Evolutionary conservation across 2,113 vertebrate species (phyloP).

Genomic region (Tyrannus savana): DNA sequence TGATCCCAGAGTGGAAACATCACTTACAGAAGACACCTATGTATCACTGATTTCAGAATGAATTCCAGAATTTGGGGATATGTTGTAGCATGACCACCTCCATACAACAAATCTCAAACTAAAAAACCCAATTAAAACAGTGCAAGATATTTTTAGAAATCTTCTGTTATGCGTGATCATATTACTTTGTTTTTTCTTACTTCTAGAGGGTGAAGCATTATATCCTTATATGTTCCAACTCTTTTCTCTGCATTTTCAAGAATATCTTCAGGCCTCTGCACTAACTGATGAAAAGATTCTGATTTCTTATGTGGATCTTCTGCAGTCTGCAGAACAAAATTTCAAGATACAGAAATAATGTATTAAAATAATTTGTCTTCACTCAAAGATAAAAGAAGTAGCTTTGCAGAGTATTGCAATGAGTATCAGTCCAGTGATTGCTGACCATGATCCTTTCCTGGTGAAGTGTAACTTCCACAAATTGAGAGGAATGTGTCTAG

Average conservation of each 20-base stretch:
- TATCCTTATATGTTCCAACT: conserved; percentile 81
- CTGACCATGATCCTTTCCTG: not conserved
- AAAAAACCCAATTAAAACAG: not conserved
- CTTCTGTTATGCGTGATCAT: not conserved
- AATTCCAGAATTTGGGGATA: not conserved
- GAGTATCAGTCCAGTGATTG: not conserved
- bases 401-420: not conserved
- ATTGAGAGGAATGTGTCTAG: not conserved
- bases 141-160: not conserved
- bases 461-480: not conserved
- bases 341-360: not conserved
- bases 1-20: not conserved
- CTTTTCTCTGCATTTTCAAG: conserved; percentile 70
- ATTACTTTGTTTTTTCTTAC: conserved; percentile 67
- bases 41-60: not conserved
- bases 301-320: conserved; percentile 28
- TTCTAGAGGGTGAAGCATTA: conserved; percentile 81
- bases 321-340: conserved; percentile 42
- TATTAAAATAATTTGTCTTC: not conserved
- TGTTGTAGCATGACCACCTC: not conserved
- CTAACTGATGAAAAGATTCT: conserved; percentile 72
- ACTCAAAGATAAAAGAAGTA: not conserved
- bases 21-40: not conserved
- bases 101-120: not conserved
- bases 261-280: conserved; percentile 83